Evolutionary conservation across 2,888 invertebrate species (phyloP), one percentile per base, ranked within the genome.

Genomic region (Tridacna crocea): DNA sequence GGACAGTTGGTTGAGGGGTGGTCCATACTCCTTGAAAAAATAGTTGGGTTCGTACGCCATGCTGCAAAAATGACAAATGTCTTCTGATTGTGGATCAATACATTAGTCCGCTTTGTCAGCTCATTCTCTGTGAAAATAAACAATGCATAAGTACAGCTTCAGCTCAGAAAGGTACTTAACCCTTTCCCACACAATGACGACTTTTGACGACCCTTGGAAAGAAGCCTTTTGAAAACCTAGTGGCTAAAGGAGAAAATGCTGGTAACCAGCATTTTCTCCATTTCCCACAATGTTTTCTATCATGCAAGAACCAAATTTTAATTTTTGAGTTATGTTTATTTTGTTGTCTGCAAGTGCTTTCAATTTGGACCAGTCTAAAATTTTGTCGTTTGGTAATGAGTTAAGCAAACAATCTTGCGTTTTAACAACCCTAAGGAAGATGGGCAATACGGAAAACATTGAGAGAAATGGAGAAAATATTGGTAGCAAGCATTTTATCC

Each of bases 21-120:
- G 73, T n/a, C 89, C 89, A 85, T 90, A 89, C 72, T 89, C 87
- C 82, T 84, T 85, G 79, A 87, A 89, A 74, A 87, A 89, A 79
- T 89, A 88, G 66, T 89, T 87, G 22, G 89, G 84, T 46, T 85
- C 82, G 65, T 83, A 77, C 11, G 83, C 73, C 84, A 84, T 84
- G 10, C 27, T 61, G 36, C 36, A 36, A 8, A 36, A 36, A 36
- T 24, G 10, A 66, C 27, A 58, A 58, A 4, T 55, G 55, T 55
- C 55, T 55, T 19, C 19, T 55, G 55, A 55, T 19, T 19, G 55
- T 55, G 19, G 55, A 55, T 55, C 55, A 55, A 55, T 55, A 55
- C 55, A 2, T 3, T 55, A 19, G 22, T 61, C 61, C 1, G 13
- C 13, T 2, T 22, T n/a, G 26, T 61, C 26, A 24, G 13, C 61